Evolutionary conservation across 2,113 vertebrate species (phyloP).

Genomic region (Zingel zingel): DNA sequence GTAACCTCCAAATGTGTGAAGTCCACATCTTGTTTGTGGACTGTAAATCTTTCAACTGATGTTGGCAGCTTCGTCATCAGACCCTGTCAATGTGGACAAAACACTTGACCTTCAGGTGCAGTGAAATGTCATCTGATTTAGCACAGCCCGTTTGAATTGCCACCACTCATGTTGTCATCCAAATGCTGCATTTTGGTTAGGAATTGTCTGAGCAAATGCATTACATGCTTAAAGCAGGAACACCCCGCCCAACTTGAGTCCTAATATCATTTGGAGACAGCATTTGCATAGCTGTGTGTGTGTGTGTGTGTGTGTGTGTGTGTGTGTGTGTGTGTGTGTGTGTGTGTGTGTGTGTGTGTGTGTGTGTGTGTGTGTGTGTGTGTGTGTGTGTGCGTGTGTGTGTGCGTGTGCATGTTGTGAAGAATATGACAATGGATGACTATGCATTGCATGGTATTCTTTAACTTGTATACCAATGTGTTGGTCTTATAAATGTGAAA

Average conservation of each 20-base stretch:
- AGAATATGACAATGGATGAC: constrained; percentile 24
- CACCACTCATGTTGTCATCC: constrained; percentile 67
- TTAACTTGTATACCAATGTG: constrained; percentile 24
- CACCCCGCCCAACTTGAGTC: constrained; percentile 5
- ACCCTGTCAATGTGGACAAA: constrained; percentile 74
- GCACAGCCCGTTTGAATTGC: constrained; percentile 67
- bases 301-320: not conserved
- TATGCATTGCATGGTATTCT: not conserved
- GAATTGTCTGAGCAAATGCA: constrained; percentile 65
- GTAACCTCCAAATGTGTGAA: not conserved
- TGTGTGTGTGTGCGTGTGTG: not conserved
- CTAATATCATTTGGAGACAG: not conserved
- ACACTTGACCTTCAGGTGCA: constrained; percentile 83
- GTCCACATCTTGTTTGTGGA: constrained; percentile 42
- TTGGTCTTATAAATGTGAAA: constrained; percentile 41
- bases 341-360: no score
- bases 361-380: constrained; percentile 4
- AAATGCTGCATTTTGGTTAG: constrained; percentile 58
- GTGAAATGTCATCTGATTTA: constrained; percentile 82
- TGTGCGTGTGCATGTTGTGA: not conserved
- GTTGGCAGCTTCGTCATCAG: constrained; percentile 52
- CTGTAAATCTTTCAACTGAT: constrained; percentile 64
- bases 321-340: not conserved
- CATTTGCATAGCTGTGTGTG: constrained; percentile 20
- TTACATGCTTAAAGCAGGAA: constrained; percentile 44